Percentiles rank a stretch among this genome's conserved stretches.
Conservation (phyloP, 2,888 invertebrate species). For the Eudemis profundana region DNA sequence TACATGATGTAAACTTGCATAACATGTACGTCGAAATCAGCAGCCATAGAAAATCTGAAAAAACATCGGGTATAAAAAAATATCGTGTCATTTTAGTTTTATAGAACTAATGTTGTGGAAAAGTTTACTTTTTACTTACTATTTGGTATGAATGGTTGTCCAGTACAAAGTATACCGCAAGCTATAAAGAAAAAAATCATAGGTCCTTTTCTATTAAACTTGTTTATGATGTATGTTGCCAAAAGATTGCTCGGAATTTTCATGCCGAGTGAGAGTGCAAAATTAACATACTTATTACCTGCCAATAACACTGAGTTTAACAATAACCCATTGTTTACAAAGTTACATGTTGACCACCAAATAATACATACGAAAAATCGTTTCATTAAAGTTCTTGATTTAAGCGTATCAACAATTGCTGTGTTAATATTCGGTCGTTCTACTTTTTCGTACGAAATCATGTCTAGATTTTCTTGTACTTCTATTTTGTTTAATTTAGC, state of each 20-base stretch:
- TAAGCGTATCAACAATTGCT: slow-evolving; percentile 65
- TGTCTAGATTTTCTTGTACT: slow-evolving; percentile 60
- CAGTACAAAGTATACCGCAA: slow-evolving; percentile 84
- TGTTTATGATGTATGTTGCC: slow-evolving; percentile 82
- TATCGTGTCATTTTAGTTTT: no score
- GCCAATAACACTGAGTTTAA: slow-evolving; percentile 90
- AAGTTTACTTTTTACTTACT: slow-evolving; percentile 71
- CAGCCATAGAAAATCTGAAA: slow-evolving; percentile 71
- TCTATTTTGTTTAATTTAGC: slow-evolving; percentile 77
- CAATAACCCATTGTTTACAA: slow-evolving; percentile 91
- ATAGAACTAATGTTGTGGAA: no score
- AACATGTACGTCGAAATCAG: slow-evolving; percentile 83
- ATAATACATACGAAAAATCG: slow-evolving; percentile 70
- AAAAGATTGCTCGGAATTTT: slow-evolving; percentile 85
- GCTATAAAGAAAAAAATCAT: slow-evolving; percentile 82
- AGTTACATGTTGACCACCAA: slow-evolving; percentile 87
- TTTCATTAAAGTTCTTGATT: slow-evolving; percentile 61
- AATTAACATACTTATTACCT: slow-evolving; percentile 91
- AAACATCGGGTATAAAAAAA: no score
- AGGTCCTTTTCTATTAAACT: slow-evolving; percentile 83
- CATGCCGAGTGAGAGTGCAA: slow-evolving; percentile 84
- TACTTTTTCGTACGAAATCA: slow-evolving; percentile 57
- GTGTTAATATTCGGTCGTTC: slow-evolving; percentile 55
- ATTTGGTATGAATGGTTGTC: slow-evolving; percentile 85
- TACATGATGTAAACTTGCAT: slow-evolving; percentile 87